phyloP scores from a whole-genome alignment of 1,140 invertebrate genomes.

The Drosophila rufa region DNA sequence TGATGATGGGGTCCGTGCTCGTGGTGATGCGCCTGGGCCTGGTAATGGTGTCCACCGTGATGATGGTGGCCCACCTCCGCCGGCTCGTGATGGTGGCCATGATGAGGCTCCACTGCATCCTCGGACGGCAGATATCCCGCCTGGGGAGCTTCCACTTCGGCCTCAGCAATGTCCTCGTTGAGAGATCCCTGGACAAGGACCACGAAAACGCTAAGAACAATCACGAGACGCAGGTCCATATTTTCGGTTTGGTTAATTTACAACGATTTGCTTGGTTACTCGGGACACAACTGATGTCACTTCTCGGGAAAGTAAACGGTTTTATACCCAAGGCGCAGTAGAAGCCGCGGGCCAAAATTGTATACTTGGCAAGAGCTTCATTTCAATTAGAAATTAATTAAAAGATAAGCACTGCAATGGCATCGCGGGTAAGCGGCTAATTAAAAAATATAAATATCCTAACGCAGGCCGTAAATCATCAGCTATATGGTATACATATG shows the following conservation, averaged over 20 bases:
- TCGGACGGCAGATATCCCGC: slow-evolving; percentile 22
- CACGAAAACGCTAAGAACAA: slow-evolving; percentile 5
- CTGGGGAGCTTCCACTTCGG: slow-evolving; percentile 17
- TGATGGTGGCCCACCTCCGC: slow-evolving; percentile 6
- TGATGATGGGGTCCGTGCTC: slow-evolving; percentile 33
- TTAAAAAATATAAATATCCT: slow-evolving; percentile 42
- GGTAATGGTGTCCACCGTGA: slow-evolving; percentile 18
- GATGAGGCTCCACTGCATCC: slow-evolving; percentile 8
- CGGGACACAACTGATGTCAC: slow-evolving; percentile 40
- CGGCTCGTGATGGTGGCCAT: slow-evolving; percentile 8
- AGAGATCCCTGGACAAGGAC: slow-evolving; percentile 16
- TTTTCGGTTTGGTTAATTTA: slow-evolving; percentile 1
- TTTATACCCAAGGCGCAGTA: slow-evolving; percentile 33
- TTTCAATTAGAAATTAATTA: slow-evolving; percentile 59
- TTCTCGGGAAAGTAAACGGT: slow-evolving; percentile 21
- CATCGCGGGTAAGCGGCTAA: slow-evolving; percentile 15
- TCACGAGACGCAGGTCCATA: slow-evolving; percentile 26
- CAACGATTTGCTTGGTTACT: slow-evolving; percentile 22
- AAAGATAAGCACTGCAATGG: slow-evolving; percentile 56
- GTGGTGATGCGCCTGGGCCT: slow-evolving; percentile 20
- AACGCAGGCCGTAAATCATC: slow-evolving; percentile 30
- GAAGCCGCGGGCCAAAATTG: slow-evolving; percentile 16
- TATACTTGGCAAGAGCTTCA: slow-evolving; percentile 28
- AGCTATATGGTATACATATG: slow-evolving; percentile 13
- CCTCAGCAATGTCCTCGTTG: slow-evolving; percentile 5